phyloP scores from a whole-genome alignment of 2,113 vertebrate genomes.

The Rhadina sibilatrix region DNA sequence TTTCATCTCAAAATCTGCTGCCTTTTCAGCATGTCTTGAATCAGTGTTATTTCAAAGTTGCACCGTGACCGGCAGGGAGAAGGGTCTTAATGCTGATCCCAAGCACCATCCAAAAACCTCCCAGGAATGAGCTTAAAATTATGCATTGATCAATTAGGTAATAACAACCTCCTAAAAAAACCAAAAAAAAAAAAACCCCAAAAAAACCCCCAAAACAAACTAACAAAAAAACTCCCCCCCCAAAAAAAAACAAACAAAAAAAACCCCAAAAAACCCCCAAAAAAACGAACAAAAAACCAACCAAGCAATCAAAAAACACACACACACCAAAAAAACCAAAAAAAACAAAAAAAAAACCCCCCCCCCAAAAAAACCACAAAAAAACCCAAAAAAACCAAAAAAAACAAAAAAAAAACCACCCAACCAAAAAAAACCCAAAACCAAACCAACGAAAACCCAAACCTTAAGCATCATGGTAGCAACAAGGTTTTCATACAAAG shows the following conservation, averaged over 20 bases:
- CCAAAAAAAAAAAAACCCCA: too few species aligned
- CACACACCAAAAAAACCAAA: too few species aligned
- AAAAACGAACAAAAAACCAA: too few species aligned
- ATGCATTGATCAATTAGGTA: neutral
- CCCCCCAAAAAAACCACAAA: too few species aligned
- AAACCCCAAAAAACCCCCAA: neutral
- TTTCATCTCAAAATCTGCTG: neutral
- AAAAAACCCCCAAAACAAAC: too few species aligned
- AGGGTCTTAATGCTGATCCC: neutral
- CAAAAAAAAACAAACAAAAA: too few species aligned
- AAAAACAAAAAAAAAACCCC: too few species aligned
- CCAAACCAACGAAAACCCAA: neutral
- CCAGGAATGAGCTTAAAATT: neutral
- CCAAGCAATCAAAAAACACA: too few species aligned
- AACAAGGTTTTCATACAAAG: neutral
- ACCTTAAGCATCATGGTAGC: neutral
- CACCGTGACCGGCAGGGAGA: neutral
- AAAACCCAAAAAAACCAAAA: too few species aligned
- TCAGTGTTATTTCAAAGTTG: neutral
- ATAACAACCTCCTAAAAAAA: neutral
- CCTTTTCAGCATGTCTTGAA: neutral
- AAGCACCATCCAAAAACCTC: neutral
- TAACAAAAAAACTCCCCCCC: neutral
- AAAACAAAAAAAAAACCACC: too few species aligned
- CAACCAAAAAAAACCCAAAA: too few species aligned